Percentiles rank a stretch among this genome's conserved stretches.
Evolutionary conservation across 2,797 vertebrate species (phyloP).

Genomic region (Liparis tanakae): DNA sequence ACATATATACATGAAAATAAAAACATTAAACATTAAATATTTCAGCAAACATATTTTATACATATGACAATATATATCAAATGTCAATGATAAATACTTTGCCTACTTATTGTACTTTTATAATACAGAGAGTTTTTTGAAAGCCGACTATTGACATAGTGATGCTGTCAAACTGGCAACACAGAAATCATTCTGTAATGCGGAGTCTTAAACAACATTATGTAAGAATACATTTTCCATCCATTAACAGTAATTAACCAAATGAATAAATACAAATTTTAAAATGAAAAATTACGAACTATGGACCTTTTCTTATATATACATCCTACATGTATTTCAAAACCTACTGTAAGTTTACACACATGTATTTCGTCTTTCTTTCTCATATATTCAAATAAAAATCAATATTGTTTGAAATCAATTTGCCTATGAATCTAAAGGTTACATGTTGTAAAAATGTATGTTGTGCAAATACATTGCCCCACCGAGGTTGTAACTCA

Average conservation of each 20-base stretch:
- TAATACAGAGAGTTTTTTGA: not conserved
- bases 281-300: not conserved
- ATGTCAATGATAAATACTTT: not conserved
- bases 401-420: not conserved
- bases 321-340: not conserved
- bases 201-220: not conserved
- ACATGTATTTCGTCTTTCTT: not conserved
- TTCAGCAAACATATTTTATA: not conserved
- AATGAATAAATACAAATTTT: not conserved
- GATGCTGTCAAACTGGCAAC: not conserved
- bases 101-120: not conserved
- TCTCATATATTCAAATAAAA: not conserved
- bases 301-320: not conserved
- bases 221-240: not conserved
- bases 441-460: constrained; percentile 50
- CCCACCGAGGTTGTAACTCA: constrained; percentile 53
- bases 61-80: not conserved
- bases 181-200: not conserved
- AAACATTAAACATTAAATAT: not conserved
- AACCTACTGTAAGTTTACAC: not conserved
- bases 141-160: not conserved
- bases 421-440: constrained; percentile 1
- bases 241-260: not conserved
- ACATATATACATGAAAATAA: not conserved
- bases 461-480: constrained; percentile 57